Conservation (phyloP, 2,797 vertebrate genomes). For the Xenopus petersii region DNA sequence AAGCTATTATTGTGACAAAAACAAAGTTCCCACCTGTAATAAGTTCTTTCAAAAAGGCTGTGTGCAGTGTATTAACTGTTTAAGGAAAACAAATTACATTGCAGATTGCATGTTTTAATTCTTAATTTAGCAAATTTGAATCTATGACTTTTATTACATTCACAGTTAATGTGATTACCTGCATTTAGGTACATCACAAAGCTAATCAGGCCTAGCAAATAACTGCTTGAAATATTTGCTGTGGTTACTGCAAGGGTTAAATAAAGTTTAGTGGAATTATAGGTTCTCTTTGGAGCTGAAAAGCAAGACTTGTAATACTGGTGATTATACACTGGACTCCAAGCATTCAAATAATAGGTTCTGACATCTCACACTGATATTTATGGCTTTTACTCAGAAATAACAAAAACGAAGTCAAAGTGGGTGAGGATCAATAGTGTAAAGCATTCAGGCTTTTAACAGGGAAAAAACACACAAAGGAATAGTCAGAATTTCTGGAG, state of each 20-base stretch:
- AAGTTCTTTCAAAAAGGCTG: no score
- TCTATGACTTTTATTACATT: no score
- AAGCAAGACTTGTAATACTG: constrained; percentile 14
- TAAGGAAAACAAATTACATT: no score
- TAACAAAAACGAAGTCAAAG: constrained; percentile 29
- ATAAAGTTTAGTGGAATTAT: constrained; percentile 22
- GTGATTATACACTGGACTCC: constrained; percentile 25
- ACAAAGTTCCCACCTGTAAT: no score
- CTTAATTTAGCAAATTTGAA: no score
- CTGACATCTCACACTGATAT: constrained; percentile 11
- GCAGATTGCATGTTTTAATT: no score
- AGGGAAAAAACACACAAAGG: constrained; percentile 5
- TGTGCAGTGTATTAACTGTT: no score
- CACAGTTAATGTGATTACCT: no score
- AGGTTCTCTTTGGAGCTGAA: constrained; percentile 11
- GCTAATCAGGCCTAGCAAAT: no score
- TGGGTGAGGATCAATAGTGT: constrained; percentile 28
- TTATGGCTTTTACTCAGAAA: constrained; percentile 33
- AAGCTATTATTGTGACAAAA: no score
- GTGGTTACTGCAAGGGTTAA: constrained; percentile 1
- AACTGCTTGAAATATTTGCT: no score
- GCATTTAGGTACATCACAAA: no score
- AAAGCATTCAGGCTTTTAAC: constrained; percentile 19
- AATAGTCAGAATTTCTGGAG: neutral
- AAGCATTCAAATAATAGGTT: constrained; percentile 38